Evolutionary conservation across 2,888 invertebrate species (phyloP).

Genomic region (Hermaeophaga mercurialis): DNA sequence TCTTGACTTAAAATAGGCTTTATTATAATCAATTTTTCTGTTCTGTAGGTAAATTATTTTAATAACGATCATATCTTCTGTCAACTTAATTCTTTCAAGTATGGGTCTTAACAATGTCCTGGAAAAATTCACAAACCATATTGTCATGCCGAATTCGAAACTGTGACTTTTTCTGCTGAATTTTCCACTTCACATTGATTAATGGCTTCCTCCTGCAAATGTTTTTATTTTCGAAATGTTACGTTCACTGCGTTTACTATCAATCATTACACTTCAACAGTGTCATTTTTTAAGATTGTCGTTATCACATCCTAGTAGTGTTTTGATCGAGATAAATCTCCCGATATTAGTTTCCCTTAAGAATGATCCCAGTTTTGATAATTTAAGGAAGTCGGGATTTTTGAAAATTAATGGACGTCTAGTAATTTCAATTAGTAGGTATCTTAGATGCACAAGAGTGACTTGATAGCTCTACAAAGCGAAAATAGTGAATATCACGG

Average conservation of each 20-base stretch:
- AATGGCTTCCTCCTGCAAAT: not conserved
- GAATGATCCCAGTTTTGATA: too few relatives aligned
- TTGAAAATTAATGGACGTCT: too few relatives aligned
- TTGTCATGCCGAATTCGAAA: not conserved
- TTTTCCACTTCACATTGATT: not conserved
- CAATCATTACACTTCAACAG: not conserved
- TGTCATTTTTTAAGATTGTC: conserved; percentile 2
- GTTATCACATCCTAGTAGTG: not conserved
- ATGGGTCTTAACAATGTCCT: too few relatives aligned
- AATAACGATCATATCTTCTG: not conserved
- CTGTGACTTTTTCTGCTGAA: not conserved
- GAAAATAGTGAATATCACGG: conserved; percentile 6
- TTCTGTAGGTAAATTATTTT: too few relatives aligned
- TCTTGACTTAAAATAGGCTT: too few relatives aligned
- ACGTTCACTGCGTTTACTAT: not conserved
- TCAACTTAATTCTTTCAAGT: not conserved
- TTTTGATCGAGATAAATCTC: not conserved
- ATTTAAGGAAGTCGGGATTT: too few relatives aligned
- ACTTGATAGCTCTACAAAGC: conserved; percentile 15
- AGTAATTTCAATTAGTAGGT: too few relatives aligned
- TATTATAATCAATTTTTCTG: too few relatives aligned
- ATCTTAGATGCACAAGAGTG: conserved; percentile 13
- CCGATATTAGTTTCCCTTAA: too few relatives aligned
- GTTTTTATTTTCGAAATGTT: conserved; percentile 1
- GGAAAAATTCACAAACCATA: not conserved